Base-by-base conservation (phyloP, 2,113 vertebrate genomes). In the Bos javanicus region DNA sequence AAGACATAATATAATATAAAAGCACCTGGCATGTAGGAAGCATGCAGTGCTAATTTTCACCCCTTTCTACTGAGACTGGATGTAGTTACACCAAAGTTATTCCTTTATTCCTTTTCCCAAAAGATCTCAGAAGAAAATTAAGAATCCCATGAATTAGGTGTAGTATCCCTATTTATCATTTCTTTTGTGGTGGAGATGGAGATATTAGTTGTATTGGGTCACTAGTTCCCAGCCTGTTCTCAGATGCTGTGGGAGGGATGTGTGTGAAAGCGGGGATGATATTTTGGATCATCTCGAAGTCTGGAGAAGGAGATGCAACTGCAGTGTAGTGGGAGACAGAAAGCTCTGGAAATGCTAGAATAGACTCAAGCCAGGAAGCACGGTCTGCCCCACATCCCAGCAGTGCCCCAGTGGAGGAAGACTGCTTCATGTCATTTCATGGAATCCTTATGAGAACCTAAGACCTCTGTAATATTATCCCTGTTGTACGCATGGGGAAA, bases 1-100 rank as follows among this genome's bases (percentile, higher is more conserved):
- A 15, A 4, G 6, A 64, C 2, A 0, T 6, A 16, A 14, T 4
- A 10, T 19, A 11, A 23, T 0, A 1, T 5, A 4, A 0, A 23
- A 26, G 30, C 86, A 8, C 10, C 48, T 6, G 19, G 81, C 21
- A 16, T 0, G 1, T 0, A 23, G 7, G 12, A 59, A 46, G 21
- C 2, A 9, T 2, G 12, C 7, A 5, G 1, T 0, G n/a, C 4
- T 17, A 15, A 12, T 21, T 80, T 78, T 59, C 25, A 80, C 46
- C 62, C 43, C 28, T 28, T 36, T 71, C 59, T 48, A 17, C 28
- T 11, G 3, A 78, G 48, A n/a, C 14, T 16, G 11, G 4, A 36
- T 39, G 39, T 25, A 26, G n/a, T 33, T 46, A 62, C 2, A 25
- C 7, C 46, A 5, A 25, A 30, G 7, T 33, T n/a, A 11, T 28